Evolutionary conservation across 2,797 vertebrate species (phyloP), one percentile per base, ranked within the genome.

Genomic region (Pyrocephalus nanus): DNA sequence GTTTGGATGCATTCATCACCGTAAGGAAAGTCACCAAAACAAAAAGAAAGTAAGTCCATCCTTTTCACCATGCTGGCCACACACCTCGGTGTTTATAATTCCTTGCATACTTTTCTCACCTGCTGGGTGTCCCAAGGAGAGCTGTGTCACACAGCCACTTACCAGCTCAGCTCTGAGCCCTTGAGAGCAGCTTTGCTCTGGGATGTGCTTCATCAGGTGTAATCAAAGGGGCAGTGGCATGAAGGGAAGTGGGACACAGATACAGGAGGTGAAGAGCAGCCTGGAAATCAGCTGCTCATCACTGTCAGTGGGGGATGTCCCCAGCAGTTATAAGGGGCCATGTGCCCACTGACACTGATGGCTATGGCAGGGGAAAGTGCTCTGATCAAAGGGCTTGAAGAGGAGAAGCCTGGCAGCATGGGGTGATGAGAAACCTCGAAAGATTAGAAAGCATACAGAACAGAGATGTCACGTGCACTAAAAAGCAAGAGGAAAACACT

Each of bases 261-360:
- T 30, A 64, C 0, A 2, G 29, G 54, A 66, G 45, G 45, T 19
- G 29, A 72, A 75, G 61, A 85, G 40, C 34, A 86, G 50, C 29
- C 30, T 79, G 43, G 58, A 78, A 89, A 61, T 40, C n/a, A 74
- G 43, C 26, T 12, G 4, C 26, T 58, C 6, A 4, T 60, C 55
- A 3, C 75, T 81, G 47, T 36, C 15, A 19, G 0, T 7, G 32
- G n/a, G 48, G 42, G 21, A 75, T 66, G 32, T 60, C 19, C 22
- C 38, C 48, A 47, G 0, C 6, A 29, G 34, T 12, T 27, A 2
- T 0, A 26, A 5, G 34, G 1, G 7, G 12, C 40, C 29, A 2
- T 4, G 17, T 48, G 43, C 53, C 42, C 82, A 13, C 43, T 54
- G 72, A 34, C 47, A 34, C 47, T 47, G 66, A 15, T 17, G 25